A percentile compares a stretch with the other conserved stretches of the same genome.
These are phyloP conservation scores for Brienomyrus brachyistius DNA, from an alignment of 2,113 vertebrate genomes.

Conservation along the genomic window DNA sequence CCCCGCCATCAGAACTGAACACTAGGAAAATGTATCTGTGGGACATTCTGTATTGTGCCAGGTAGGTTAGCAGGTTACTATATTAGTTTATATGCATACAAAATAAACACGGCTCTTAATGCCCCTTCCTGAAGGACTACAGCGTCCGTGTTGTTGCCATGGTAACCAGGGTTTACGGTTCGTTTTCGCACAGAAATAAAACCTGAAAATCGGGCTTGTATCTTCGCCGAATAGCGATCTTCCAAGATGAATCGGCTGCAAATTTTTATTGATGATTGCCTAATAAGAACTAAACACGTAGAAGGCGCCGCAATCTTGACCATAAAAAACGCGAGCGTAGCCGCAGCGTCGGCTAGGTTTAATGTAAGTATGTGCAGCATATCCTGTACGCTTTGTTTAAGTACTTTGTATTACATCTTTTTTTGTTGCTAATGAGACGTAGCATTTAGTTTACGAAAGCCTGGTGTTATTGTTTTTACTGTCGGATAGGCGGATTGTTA, in stretches of 20 bases:
- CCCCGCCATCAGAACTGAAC: not conserved
- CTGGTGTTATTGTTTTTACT: not conserved
- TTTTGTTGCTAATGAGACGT: not conserved
- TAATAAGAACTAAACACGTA: conserved; percentile 58
- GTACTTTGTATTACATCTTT: not conserved
- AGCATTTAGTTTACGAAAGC: not conserved
- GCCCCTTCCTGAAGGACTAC: not conserved
- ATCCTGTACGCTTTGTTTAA: not conserved
- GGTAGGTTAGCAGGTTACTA: not conserved
- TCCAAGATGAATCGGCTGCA: conserved; percentile 50
- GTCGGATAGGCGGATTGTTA: not conserved
- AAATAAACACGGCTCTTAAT: not conserved
- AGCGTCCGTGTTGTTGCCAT: not conserved
- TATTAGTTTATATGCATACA: not conserved
- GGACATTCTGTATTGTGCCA: not conserved
- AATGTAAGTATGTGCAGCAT: conserved; percentile 45
- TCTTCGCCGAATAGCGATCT: not conserved
- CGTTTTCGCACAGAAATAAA: not conserved
- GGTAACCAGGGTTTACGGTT: not conserved
- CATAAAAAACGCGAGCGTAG: conserved; percentile 37
- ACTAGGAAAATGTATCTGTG: not conserved
- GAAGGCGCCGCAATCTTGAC: conserved; percentile 51
- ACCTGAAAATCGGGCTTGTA: not conserved
- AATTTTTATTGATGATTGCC: conserved; percentile 51
- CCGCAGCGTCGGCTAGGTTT: conserved; percentile 51